These are phyloP conservation scores for Uria lomvia DNA, from an alignment of 2,113 vertebrate genomes.

Conservation along the genomic window DNA sequence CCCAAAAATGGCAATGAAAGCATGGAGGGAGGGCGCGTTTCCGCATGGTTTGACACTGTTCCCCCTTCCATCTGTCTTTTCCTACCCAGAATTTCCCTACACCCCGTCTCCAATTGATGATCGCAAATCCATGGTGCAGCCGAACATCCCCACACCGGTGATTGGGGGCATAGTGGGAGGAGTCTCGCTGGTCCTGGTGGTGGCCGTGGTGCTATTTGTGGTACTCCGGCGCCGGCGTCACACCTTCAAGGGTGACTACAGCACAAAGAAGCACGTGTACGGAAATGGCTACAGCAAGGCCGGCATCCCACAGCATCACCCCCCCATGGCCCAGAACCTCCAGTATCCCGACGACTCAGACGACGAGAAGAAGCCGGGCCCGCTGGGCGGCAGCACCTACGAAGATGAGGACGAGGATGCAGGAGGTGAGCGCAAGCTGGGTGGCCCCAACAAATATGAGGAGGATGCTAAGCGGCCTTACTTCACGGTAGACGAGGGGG, in stretches of 20 bases:
- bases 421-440: slow-evolving; percentile 77
- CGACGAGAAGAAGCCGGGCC: slow-evolving; percentile 93
- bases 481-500: slow-evolving; percentile 94
- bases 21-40: slow-evolving; percentile 73
- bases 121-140: slow-evolving; percentile 74
- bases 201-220: slow-evolving; percentile 84
- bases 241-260: slow-evolving; percentile 99
- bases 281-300: slow-evolving; percentile 98
- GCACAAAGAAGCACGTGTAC: slow-evolving; percentile 97
- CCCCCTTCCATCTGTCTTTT: slow-evolving; percentile 97
- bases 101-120: slow-evolving; percentile 71
- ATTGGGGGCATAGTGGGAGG: slow-evolving; percentile 90
- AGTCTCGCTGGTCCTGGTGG: slow-evolving; percentile 81
- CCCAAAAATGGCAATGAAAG: slow-evolving; percentile 18
- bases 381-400: slow-evolving; percentile 80
- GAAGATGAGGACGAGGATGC: slow-evolving; percentile 78
- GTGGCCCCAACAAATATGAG: slow-evolving; percentile 80
- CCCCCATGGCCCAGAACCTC: slow-evolving; percentile 89
- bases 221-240: slow-evolving; percentile 91
- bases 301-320: slow-evolving; percentile 83
- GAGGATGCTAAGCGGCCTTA: slow-evolving; percentile 96
- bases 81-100: slow-evolving; percentile 97
- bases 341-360: slow-evolving; percentile 95
- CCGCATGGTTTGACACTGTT: slow-evolving; percentile 87
- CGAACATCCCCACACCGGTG: slow-evolving; percentile 78